Conservation (phyloP, 2,888 invertebrate species). For the Liodrosophila aerea region DNA sequence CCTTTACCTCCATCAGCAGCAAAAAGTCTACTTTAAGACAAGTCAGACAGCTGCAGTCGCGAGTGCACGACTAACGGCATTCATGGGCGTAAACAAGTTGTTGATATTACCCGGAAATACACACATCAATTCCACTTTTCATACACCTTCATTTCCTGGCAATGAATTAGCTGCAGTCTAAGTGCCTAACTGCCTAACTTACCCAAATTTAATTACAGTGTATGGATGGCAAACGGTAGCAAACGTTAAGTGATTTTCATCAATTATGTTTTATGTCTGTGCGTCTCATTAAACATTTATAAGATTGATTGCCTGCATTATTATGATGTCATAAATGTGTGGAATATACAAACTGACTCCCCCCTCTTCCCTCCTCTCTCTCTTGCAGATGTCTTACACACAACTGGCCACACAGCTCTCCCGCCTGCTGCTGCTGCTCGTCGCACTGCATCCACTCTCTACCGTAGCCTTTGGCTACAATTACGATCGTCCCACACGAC, state of each 20-base stretch:
- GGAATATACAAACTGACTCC: background rate
- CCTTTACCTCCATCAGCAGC: too few species aligned
- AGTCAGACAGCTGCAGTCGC: too few species aligned
- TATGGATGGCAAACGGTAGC: slow-evolving; percentile 13
- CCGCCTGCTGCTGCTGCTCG: slow-evolving; percentile 36
- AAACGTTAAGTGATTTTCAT: slow-evolving; percentile 56
- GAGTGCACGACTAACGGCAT: too few species aligned
- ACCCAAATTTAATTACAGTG: slow-evolving; percentile 15
- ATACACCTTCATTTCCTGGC: too few species aligned
- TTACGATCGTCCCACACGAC: slow-evolving; percentile 67
- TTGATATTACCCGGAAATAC: too few species aligned
- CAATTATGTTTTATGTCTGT: slow-evolving; percentile 60
- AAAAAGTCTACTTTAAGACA: too few species aligned
- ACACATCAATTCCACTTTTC: too few species aligned
- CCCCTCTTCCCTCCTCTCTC: slow-evolving; percentile 4
- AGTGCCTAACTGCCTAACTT: too few species aligned
- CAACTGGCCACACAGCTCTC: slow-evolving; percentile 17
- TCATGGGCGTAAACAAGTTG: too few species aligned
- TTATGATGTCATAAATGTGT: slow-evolving; percentile 56
- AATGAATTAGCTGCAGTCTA: too few species aligned
- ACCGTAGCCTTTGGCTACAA: slow-evolving; percentile 65
- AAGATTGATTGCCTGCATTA: slow-evolving; percentile 55
- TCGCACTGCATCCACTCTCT: slow-evolving; percentile 8
- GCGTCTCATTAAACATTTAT: slow-evolving; percentile 70
- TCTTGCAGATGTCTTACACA: slow-evolving; percentile 53